phyloP scores from a whole-genome alignment of 2,888 invertebrate species.

The Protophormia terraenovae region DNA sequence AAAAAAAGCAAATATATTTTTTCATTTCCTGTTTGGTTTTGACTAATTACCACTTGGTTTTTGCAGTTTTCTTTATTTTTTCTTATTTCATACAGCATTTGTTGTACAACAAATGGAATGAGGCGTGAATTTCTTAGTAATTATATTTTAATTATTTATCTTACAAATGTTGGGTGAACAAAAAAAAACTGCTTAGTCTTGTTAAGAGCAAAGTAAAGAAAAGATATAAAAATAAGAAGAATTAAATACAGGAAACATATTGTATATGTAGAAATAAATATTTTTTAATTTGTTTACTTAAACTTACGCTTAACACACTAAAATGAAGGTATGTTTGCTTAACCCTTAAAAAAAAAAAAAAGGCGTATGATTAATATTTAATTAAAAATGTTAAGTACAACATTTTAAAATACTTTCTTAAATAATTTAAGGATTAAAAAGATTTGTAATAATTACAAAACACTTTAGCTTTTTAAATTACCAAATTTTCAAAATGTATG shows the following conservation, averaged over 20 bases:
- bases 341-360: neutral
- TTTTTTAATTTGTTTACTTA: slow-evolving; percentile 10
- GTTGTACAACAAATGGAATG: slow-evolving; percentile 17
- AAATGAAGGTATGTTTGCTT: neutral
- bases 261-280: neutral
- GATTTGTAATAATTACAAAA: no score
- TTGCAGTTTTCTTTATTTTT: neutral
- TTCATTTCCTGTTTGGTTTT: slow-evolving; percentile 33
- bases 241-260: slow-evolving; percentile 24
- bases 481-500: no score
- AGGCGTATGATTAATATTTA: slow-evolving; percentile 31
- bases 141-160: slow-evolving; percentile 60
- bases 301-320: neutral
- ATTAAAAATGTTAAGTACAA: slow-evolving; percentile 5
- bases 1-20: neutral
- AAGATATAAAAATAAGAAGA: neutral
- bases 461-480: no score
- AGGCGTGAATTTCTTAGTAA: slow-evolving; percentile 49
- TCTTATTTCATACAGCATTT: neutral
- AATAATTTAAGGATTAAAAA: no score
- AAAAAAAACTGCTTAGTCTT: slow-evolving; percentile 11
- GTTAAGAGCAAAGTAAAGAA: neutral
- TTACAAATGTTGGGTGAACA: neutral
- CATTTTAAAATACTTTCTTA: neutral
- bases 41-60: slow-evolving; percentile 41